Base-by-base conservation (phyloP, 2,113 vertebrate genomes). In the Sporophila hypoxantha region DNA sequence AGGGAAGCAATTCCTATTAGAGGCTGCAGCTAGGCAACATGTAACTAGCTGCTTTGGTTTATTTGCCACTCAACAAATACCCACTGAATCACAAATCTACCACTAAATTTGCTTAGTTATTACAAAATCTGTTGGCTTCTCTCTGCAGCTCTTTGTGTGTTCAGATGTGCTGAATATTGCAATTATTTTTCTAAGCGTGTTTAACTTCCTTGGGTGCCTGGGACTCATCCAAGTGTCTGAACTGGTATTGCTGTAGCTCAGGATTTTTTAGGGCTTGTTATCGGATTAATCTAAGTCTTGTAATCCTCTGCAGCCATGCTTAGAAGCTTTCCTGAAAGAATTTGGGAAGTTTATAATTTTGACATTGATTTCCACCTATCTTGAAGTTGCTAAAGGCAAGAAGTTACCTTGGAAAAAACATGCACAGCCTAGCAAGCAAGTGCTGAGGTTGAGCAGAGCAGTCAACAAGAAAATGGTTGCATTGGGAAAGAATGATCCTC, bases 11-110 rank as follows among this genome's bases (percentile, higher is more conserved):
- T 89, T 92, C 85, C 55, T 68, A 14, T 91, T 64, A 29, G 37
- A 87, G 55, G 49, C 67, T 82, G 87, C 92, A 91, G 85, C 93
- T 91, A 95, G 59, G 92, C 93, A 93, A 77, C 85, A 32, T 1
- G 0, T 60, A 83, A 85, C 84, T 75, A 78, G 53, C 69, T 76
- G 74, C 91, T 90, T 86, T 65, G 75, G 76, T 90, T 88, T 81
- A 76, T 92, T 85, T 87, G 59, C 85, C 52, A 41, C 75, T 76
- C 80, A 37, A 14, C 61, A 86, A 82, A 91, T 75, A 81, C 62
- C 46, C 62, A 39, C 32, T 34, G 25, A 79, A 92, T 91, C 5
- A 0, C 85, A 91, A 88, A 89, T 88, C 79, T 69, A 12, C 55
- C n/a, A 7, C 77, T 80, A 46, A 82, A 87, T 95, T 87, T 91